Evolutionary conservation across 1,140 invertebrate species (phyloP).

Genomic region (Nasonia giraulti): DNA sequence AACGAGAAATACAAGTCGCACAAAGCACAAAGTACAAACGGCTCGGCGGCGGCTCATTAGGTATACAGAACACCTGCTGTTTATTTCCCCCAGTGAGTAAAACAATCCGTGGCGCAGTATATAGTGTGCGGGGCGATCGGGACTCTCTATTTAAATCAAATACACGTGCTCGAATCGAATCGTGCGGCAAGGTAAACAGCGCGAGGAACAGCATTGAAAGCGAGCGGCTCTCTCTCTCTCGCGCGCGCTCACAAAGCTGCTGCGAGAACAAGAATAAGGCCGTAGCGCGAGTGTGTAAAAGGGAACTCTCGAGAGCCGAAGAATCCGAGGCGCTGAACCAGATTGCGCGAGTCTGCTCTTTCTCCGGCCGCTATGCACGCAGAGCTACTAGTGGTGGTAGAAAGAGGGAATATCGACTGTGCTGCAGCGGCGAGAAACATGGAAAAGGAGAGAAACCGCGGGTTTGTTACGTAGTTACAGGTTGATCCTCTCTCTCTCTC

Average conservation of each 20-base stretch:
- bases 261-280: not conserved
- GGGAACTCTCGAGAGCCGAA: not conserved
- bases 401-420: not conserved
- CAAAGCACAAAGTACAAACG: too few relatives aligned
- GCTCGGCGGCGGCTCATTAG: not conserved
- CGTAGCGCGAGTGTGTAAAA: not conserved
- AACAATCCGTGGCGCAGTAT: not conserved
- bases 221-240: not conserved
- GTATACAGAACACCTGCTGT: not conserved
- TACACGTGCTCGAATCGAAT: slow-evolving; percentile 25
- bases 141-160: slow-evolving; percentile 44
- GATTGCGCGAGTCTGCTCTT: slow-evolving; percentile 29
- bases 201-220: slow-evolving; percentile 21
- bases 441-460: slow-evolving; percentile 27
- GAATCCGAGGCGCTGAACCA: not conserved
- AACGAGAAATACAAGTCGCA: not conserved
- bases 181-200: slow-evolving; percentile 24
- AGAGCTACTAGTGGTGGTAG: too few relatives aligned
- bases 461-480: slow-evolving; percentile 62
- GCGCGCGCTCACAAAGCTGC: not conserved
- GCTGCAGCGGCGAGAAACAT: not conserved
- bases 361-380: not conserved
- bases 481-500: slow-evolving; percentile 51
- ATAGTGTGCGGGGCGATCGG: not conserved
- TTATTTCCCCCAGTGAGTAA: not conserved